Percentiles rank a stretch among this genome's conserved stretches.
Evolutionary conservation across 1,140 invertebrate genomes (phyloP).

Genomic region (Pseudobourletiella spinata): DNA sequence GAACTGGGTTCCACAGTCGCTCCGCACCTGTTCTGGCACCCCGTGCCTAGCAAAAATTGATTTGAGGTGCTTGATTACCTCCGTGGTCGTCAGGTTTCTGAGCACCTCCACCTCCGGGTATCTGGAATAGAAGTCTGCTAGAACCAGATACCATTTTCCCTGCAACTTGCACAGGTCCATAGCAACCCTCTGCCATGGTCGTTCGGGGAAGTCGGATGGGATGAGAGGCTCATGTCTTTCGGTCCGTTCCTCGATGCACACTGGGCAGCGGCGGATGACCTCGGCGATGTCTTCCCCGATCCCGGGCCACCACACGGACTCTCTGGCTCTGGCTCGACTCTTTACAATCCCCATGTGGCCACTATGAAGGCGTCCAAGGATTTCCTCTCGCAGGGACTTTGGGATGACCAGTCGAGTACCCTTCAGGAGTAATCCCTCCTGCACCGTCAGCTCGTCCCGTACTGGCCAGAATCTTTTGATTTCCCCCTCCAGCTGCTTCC

Average conservation of each 20-base stretch:
- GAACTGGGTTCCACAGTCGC: slow-evolving; percentile 29
- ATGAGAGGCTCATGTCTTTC: not conserved
- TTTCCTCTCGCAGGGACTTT: not conserved
- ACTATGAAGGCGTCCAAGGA: not conserved
- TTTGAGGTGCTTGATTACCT: slow-evolving; percentile 10
- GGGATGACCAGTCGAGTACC: not conserved
- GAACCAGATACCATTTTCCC: not conserved
- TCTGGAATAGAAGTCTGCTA: not conserved
- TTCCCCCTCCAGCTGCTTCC: not conserved
- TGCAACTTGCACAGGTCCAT: slow-evolving; percentile 1
- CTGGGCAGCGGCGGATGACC: not conserved
- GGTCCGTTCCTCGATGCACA: not conserved
- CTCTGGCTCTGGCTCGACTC: not conserved
- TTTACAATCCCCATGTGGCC: slow-evolving; percentile 10
- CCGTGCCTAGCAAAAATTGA: slow-evolving; percentile 25
- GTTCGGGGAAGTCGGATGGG: not conserved
- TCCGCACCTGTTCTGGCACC: slow-evolving; percentile 20
- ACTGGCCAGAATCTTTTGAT: not conserved
- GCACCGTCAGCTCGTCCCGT: not conserved
- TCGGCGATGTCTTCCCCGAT: not conserved
- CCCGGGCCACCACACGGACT: slow-evolving; percentile 7
- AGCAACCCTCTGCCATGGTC: slow-evolving; percentile 1
- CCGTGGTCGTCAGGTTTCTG: not conserved
- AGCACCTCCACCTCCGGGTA: not conserved
- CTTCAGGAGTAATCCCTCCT: not conserved